Base-by-base conservation (phyloP, 1,140 invertebrate species). In the Megathymus violae region DNA sequence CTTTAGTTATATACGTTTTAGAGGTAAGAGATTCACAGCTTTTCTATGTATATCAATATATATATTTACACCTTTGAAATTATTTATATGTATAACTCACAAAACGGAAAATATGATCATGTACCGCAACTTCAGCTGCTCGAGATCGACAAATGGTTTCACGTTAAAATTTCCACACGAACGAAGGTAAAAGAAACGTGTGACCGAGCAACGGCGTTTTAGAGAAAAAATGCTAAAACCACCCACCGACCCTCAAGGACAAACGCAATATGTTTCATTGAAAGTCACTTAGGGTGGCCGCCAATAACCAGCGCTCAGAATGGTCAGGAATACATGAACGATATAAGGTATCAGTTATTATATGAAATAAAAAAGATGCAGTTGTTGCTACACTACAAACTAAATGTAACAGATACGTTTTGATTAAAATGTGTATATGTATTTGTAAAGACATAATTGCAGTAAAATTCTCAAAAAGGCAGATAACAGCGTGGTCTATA, bases 211-310 rank as follows among this genome's bases (percentile, higher is more conserved):
- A 68, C 56, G 63, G 66, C 64, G 65, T 69, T 69, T 72, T 61
- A 59, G 67, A 63, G 62, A 73, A 78, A 75, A 75, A 68, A 78
- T 78, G 76, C 60, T 66, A 75, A 78, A 65, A 73, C 75, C 69
- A 78, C 69, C 76, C 72, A n/a, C 16, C 9, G 46, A 51, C 51
- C 65, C 40, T 15, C 14, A 59, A 31, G 58, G 44, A 43, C 9
- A 15, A 15, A 46, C 62, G 50, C 67, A 69, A 69, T 69, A 64
- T 69, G 67, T 69, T 69, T 59, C 46, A 69, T 64, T 25, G 62
- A 65, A 69, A 64, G 51, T 65, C 67, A 62, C 62, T 69, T 64
- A 69, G 67, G 43, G 14, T 48, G n/a, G 10, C 34, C 19, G 41
- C 27, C 41, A 14, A 25, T 59, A 13, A 46, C 40, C 19, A 5